phyloP scores from a whole-genome alignment of 2,797 vertebrate genomes.

The Pelochelys cantorii region DNA sequence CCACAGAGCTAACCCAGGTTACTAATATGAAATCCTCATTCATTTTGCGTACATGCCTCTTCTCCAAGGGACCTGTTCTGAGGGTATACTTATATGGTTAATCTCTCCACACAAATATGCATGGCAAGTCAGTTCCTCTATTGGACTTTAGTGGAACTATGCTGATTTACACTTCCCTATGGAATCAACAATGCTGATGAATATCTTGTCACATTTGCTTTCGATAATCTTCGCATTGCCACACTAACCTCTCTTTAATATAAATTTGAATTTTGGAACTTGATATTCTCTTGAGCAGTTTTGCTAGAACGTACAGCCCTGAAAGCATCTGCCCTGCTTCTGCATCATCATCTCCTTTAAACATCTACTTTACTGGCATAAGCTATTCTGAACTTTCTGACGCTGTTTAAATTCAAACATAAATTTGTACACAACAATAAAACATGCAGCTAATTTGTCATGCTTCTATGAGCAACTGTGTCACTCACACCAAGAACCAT shows the following conservation, averaged over 20 bases:
- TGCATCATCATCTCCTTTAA: conserved; percentile 64
- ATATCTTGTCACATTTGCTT: conserved; percentile 42
- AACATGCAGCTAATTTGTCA: conserved; percentile 73
- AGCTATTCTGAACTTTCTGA: conserved; percentile 65
- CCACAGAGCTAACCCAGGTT: rapidly evolving
- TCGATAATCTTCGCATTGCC: conserved; percentile 27
- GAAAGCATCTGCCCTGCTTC: conserved; percentile 52
- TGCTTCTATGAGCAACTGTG: conserved; percentile 74
- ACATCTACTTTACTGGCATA: conserved; percentile 53
- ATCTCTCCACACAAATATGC: neutral
- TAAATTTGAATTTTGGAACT: conserved; percentile 61
- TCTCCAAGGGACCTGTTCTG: neutral
- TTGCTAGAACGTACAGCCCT: conserved; percentile 38
- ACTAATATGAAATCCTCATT: rapidly evolving
- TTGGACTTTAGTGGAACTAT: neutral
- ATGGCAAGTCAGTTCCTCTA: neutral
- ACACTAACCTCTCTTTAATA: conserved; percentile 42
- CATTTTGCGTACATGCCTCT: rapidly evolving
- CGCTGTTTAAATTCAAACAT: conserved; percentile 71
- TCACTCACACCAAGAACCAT: conserved; percentile 77
- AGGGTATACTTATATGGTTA: neutral
- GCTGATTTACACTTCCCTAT: neutral
- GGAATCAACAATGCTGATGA: conserved; percentile 53
- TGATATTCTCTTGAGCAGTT: conserved; percentile 47
- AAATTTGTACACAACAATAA: conserved; percentile 80